These are phyloP conservation scores for Lysandra bellargus DNA, from an alignment of 2,888 invertebrate species.

Conservation along the genomic window DNA sequence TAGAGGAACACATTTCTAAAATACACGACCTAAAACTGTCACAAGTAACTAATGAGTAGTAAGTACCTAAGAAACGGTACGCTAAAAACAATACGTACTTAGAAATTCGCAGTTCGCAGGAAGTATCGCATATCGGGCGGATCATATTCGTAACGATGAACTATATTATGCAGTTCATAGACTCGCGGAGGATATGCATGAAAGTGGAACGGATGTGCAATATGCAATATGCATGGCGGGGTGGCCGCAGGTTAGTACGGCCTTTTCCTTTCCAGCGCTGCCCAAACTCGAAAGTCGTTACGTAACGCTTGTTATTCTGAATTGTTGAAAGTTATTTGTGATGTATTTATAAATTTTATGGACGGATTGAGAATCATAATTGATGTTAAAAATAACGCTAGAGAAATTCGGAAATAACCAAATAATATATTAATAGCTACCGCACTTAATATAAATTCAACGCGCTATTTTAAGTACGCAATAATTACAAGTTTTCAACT, in stretches of 20 bases:
- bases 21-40: constrained; percentile 8
- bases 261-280: constrained; percentile 34
- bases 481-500: too few relatives aligned
- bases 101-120: background rate
- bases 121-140: background rate
- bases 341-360: constrained; percentile 4
- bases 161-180: constrained; percentile 29
- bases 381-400: background rate
- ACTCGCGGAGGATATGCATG: constrained; percentile 45
- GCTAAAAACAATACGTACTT: constrained; percentile 3
- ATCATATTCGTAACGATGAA: constrained; percentile 24
- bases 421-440: too few relatives aligned
- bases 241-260: constrained; percentile 56
- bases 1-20: background rate
- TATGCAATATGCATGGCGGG: constrained; percentile 53
- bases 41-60: constrained; percentile 10
- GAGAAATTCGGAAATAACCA: background rate
- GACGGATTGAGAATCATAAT: background rate
- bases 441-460: too few relatives aligned
- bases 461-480: too few relatives aligned
- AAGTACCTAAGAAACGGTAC: constrained; percentile 11
- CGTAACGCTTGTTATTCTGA: constrained; percentile 5
- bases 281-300: constrained; percentile 9
- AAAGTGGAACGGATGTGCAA: constrained; percentile 75
- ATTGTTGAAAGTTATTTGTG: background rate